Percentiles rank a stretch among this genome's conserved stretches.
These are phyloP conservation scores for Menura novaehollandiae DNA, from an alignment of 2,113 vertebrate genomes.

Conservation along the genomic window DNA sequence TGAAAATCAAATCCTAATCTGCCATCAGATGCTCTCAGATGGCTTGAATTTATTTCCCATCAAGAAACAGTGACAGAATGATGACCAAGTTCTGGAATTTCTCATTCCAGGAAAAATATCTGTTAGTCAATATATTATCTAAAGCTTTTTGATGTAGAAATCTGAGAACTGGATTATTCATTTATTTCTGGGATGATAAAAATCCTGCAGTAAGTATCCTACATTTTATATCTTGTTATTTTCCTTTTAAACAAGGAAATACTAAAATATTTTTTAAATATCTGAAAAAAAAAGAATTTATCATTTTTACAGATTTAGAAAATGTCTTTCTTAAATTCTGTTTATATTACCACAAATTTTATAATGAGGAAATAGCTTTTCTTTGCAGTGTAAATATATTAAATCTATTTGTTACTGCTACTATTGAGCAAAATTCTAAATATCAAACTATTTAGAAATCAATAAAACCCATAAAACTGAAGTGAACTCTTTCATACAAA, in stretches of 20 bases:
- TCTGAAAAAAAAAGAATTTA: fast-evolving
- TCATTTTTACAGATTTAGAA: not conserved
- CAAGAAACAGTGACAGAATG: not conserved
- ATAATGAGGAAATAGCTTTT: not conserved
- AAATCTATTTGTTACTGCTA: not conserved
- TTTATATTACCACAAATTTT: not conserved
- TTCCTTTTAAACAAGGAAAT: not conserved
- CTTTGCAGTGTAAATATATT: not conserved
- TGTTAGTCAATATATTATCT: not conserved
- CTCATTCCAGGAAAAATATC: not conserved
- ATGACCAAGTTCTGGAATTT: not conserved
- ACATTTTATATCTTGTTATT: not conserved
- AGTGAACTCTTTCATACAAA: not conserved
- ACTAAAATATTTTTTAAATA: not conserved
- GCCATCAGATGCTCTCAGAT: not conserved
- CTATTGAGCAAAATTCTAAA: not conserved
- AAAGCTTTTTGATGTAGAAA: not conserved
- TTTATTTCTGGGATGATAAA: not conserved
- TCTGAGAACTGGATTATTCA: not conserved
- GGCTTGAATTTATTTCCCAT: not conserved
- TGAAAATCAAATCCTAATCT: not conserved
- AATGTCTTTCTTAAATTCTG: not conserved
- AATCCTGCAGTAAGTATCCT: not conserved
- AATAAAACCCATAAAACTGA: not conserved
- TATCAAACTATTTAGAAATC: not conserved